Percentiles rank a stretch among this genome's conserved stretches.
Evolutionary conservation across 2,888 invertebrate species (phyloP).

Genomic region (Drosophila ustulata): DNA sequence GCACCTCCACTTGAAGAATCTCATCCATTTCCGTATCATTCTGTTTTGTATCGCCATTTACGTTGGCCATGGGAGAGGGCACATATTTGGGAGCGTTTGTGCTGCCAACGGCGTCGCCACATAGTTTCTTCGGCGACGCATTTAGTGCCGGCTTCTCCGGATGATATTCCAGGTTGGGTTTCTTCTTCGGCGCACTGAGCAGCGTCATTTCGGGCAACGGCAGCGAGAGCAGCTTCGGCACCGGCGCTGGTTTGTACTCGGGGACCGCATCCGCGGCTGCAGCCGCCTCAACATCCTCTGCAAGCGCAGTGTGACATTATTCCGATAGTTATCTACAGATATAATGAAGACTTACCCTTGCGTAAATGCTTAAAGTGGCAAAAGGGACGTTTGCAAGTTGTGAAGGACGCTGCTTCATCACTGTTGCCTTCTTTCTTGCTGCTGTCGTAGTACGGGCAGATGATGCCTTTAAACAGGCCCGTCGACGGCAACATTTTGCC

Average conservation of each 20-base stretch:
- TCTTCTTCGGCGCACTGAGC: conserved; percentile 65
- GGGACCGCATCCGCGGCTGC: conserved; percentile 61
- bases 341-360: conserved; percentile 86
- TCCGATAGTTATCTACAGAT: neutral
- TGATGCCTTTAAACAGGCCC: conserved; percentile 94
- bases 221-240: conserved; percentile 78
- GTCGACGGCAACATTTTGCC: conserved; percentile 93
- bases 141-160: conserved; percentile 84
- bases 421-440: conserved; percentile 77
- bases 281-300: conserved; percentile 68
- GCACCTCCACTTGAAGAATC: conserved; percentile 30
- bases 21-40: conserved; percentile 21
- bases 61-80: conserved; percentile 58
- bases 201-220: conserved; percentile 65
- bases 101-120: conserved; percentile 9
- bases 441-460: conserved; percentile 92
- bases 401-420: conserved; percentile 87
- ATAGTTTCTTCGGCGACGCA: conserved; percentile 72
- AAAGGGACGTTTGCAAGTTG: conserved; percentile 93
- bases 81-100: conserved; percentile 81
- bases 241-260: conserved; percentile 82
- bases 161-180: conserved; percentile 83
- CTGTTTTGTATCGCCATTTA: conserved; percentile 24
- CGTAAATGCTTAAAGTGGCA: conserved; percentile 96
- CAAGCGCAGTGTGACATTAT: conserved; percentile 5